phyloP scores from a whole-genome alignment of 92 coral and sea anemone species.

The Phenganax stokvisi region DNA sequence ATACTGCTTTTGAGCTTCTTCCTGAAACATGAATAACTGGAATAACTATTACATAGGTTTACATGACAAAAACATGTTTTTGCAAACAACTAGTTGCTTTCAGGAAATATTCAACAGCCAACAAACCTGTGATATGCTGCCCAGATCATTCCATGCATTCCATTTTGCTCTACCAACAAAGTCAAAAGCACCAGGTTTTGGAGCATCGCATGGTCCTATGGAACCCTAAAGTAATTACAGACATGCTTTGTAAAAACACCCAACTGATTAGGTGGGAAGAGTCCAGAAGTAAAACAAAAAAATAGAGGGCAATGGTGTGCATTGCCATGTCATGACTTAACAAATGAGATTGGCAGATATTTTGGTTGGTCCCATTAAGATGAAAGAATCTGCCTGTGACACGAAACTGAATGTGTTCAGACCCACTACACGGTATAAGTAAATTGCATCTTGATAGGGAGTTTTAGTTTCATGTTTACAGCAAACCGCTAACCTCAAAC shows the following conservation, averaged over 20 bases:
- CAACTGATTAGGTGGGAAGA: too few species aligned
- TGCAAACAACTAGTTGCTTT: not conserved
- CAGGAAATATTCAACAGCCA: not conserved
- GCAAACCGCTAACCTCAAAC: too few species aligned
- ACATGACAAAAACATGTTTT: not conserved
- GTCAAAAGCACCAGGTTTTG: constrained; percentile 97
- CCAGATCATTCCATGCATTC: constrained; percentile 86
- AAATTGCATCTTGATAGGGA: too few species aligned
- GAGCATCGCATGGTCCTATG: constrained; percentile 68
- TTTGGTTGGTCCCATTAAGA: too few species aligned
- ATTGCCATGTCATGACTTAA: too few species aligned
- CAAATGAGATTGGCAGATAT: too few species aligned
- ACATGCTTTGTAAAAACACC: too few species aligned
- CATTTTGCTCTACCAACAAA: constrained; percentile 99
- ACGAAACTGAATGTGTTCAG: too few species aligned
- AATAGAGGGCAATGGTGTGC: not conserved
- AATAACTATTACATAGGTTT: not conserved
- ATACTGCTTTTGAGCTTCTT: constrained; percentile 82
- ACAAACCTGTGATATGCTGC: constrained; percentile 68
- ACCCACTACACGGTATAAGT: too few species aligned
- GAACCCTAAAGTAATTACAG: constrained; percentile 50
- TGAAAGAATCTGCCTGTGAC: too few species aligned
- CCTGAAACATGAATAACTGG: constrained; percentile 46
- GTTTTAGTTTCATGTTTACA: too few species aligned
- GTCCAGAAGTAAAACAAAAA: constrained; percentile 16